These are phyloP conservation scores for Agrotis puta DNA, from an alignment of 2,888 invertebrate species.

Conservation along the genomic window DNA sequence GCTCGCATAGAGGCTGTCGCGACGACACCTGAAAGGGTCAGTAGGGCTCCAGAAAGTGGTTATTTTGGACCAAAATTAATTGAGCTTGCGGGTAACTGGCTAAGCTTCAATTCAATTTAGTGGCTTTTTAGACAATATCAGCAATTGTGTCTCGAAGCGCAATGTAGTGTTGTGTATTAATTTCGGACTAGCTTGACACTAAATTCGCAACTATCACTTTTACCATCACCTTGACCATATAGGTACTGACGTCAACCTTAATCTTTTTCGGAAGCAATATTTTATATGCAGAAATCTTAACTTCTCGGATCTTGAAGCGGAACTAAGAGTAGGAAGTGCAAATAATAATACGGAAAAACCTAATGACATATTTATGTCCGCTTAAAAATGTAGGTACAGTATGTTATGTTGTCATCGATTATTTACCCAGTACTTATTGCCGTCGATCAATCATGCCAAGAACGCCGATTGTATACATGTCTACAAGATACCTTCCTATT, in stretches of 20 bases:
- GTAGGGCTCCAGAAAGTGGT: too few species aligned
- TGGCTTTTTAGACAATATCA: too few species aligned
- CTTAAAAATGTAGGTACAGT: neutral
- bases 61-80: too few species aligned
- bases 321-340: constrained; percentile 70
- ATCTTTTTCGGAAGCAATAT: constrained; percentile 60
- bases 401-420: constrained; percentile 11
- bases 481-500: neutral
- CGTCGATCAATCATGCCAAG: constrained; percentile 39
- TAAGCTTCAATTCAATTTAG: too few species aligned
- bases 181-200: neutral
- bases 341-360: constrained; percentile 62
- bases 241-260: constrained; percentile 19
- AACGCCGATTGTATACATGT: constrained; percentile 32
- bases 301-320: constrained; percentile 56
- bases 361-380: constrained; percentile 32
- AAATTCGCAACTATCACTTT: constrained; percentile 8
- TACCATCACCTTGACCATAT: constrained; percentile 14
- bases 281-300: constrained; percentile 36
- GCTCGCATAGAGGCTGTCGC: too few species aligned
- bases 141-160: too few species aligned
- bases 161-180: too few species aligned
- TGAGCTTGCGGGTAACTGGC: too few species aligned
- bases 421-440: neutral
- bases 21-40: too few species aligned